Evolutionary conservation across 2,888 invertebrate species (phyloP), one percentile per base, ranked within the genome.

Genomic region (Leptinotarsa haldemani): DNA sequence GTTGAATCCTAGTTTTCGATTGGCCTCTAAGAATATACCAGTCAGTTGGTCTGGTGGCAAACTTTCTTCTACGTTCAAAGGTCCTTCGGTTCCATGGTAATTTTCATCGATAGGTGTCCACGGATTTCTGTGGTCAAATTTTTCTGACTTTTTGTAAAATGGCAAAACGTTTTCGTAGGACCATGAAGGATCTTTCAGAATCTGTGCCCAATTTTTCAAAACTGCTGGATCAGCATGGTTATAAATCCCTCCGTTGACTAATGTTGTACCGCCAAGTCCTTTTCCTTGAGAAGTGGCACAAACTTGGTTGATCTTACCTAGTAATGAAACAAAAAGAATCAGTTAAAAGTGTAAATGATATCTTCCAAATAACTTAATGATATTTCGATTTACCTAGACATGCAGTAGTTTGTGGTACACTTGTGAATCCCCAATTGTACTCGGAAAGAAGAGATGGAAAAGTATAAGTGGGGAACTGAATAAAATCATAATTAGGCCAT

Each of bases 371-470:
- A 9, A 40, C 2, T 12, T 2, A 50, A 16, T 50, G 4, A 50
- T 4, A 16, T 50, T 50, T 18, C n/a, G 13, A 22, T 16, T 79
- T 78, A 89, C 92, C 90, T 69, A 88, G 87, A 74, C 94, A 94
- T 1, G 92, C 90, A 20, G 88, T 88, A 1, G 88, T 87, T 80
- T 94, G 93, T 0, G 90, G 91, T 80, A 92, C 91, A 76, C 93
- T 92, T 64, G 90, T 90, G 85, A 93, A 94, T 65, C 91, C 91
- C 94, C 94, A 94, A 78, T 93, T 91, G 81, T 91, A 92, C 40
- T 76, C 61, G 18, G 73, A 65, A 16, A n/a, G 61, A 16, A 30
- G 30, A 30, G 61, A 30, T n/a, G 40, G 40, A 25, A 18, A 46
- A 52, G 9, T 58, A 25, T 52, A 72, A 5, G n/a, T 50, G 9